Base-by-base conservation (phyloP, 53 echinoderm and acorn worm genomes). In the Paracentrotus lividus region DNA sequence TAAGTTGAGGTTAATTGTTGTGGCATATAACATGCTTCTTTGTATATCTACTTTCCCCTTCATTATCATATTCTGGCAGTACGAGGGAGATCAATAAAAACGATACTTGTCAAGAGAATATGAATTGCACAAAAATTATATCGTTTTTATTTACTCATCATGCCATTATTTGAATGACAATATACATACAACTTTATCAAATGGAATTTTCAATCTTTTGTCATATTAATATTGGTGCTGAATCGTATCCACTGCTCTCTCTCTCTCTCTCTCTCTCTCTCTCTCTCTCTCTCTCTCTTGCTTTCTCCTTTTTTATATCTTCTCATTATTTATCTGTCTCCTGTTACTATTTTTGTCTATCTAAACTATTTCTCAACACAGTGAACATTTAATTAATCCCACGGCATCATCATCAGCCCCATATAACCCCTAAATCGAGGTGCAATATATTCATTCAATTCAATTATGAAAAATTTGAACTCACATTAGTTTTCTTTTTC, bases 221-320 rank as follows among this genome's bases (percentile, higher is more conserved):
- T n/a, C n/a, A n/a, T n/a, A n/a, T n/a, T n/a, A n/a, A n/a, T n/a
- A n/a, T n/a, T n/a, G n/a, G n/a, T n/a, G n/a, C n/a, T n/a, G n/a
- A n/a, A n/a, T n/a, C n/a, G n/a, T n/a, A n/a, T n/a, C n/a, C n/a
- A n/a, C n/a, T n/a, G n/a, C 49, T 66, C 32, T 31, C 67, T 66
- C 67, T 66, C 67, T 66, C 67, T 66, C 67, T 66, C 67, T 66
- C 67, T 66, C 67, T 66, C 67, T 66, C 26, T 66, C 32, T 66
- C 67, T 21, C n/a, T 27, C 14, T 66, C 32, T 66, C 67, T 66
- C 32, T 66, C 38, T 38, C 32, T 72, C 72, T 72, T 12, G 5
- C 10, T 49, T 10, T 49, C 5, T 49, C 10, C 5, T 49, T 7
- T 7, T 49, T 5, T 49, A 49, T 49, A 10, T 7, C 49, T 49